These are phyloP conservation scores for Heterocephalus glaber DNA, from an alignment of 2,113 vertebrate species.

Conservation along the genomic window DNA sequence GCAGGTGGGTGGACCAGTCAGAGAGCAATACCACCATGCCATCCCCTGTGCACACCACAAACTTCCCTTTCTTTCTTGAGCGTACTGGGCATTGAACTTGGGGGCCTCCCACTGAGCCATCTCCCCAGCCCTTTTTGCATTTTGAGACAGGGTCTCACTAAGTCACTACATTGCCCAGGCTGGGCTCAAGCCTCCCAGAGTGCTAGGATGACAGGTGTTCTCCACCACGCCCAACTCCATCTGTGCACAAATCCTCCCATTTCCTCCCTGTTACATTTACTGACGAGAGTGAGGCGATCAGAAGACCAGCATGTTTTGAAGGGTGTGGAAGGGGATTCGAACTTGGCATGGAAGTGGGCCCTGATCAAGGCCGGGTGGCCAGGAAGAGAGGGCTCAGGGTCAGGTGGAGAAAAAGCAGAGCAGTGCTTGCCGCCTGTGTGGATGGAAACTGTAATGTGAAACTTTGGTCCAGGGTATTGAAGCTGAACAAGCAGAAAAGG, in stretches of 20 bases:
- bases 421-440: background rate
- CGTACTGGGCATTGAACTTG: too few species aligned
- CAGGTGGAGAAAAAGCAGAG: background rate
- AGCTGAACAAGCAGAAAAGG: background rate
- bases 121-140: too few species aligned
- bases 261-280: background rate
- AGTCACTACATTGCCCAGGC: background rate
- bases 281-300: background rate
- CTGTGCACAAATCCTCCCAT: background rate
- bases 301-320: background rate
- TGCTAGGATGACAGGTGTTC: background rate
- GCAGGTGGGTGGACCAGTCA: background rate
- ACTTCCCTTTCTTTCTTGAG: too few species aligned
- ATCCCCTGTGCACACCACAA: fast-evolving
- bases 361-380: background rate
- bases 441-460: background rate
- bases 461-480: background rate
- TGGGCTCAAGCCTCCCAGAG: background rate
- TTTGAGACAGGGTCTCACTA: too few species aligned
- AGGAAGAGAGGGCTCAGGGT: background rate
- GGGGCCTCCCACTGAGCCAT: too few species aligned
- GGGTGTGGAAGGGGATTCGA: background rate
- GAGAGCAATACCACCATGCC: background rate
- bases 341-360: background rate
- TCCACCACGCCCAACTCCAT: background rate